Base-by-base conservation (phyloP, 2,797 vertebrate genomes). In the Oceanodroma leucorhoa region DNA sequence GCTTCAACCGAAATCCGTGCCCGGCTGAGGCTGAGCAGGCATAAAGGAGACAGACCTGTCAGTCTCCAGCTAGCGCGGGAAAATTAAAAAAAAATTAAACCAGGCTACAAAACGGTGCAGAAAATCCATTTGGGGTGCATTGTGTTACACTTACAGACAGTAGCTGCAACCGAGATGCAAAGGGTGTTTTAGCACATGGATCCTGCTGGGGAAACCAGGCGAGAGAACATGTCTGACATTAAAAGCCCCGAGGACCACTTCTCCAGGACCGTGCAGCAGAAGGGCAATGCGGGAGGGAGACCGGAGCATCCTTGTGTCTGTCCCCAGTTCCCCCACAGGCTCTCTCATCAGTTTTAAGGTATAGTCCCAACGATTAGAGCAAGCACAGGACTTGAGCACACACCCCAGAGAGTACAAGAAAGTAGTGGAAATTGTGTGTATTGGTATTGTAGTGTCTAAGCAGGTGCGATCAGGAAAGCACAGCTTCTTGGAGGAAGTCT, bases 291-390 rank as follows among this genome's bases (percentile, higher is more conserved):
- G 6, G 55, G 10, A 60, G 20, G 10, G 15, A 70, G n/a, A 48
- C 8, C 0, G 0, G 41, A 61, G 21, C 26, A 72, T 10, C 15
- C 22, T 14, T 32, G 32, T 3, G 14, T 27, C 41, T 1, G 0
- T 5, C 11, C 7, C 10, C n/a, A 48, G 41, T 43, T 55, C 61
- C 8, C 3, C 30, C 24, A 1, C 24, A 89, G 40, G 58, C 14
- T 84, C 34, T 20, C 17, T 32, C 17, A 1, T 8, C 14, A 5
- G 26, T 32, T 90, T 72, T 26, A 65, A 40, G 62, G 43, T 22
- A 20, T 2, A 51, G 26, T 5, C 43, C 34, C 20, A 66, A 29
- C 0, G 2, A n/a, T 23, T 15, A 46, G 14, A 36, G 61, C 12
- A 15, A 90, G 71, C 34, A 57, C 32, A 51, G 27, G 19, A 41